Evolutionary conservation across 2,797 vertebrate genomes (phyloP).

Genomic region (Gymnopithys bicolor): DNA sequence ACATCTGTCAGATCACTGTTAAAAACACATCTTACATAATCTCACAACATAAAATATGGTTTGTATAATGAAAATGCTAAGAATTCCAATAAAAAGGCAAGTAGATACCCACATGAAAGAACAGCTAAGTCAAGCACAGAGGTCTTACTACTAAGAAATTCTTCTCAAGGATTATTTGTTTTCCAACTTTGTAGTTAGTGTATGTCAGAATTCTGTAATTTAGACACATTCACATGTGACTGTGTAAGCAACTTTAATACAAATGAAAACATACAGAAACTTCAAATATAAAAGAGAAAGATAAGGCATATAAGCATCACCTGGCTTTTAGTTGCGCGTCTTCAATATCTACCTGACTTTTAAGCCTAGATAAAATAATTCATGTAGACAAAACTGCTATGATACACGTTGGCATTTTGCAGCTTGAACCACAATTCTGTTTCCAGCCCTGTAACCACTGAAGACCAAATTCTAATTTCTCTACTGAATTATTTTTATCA

Average conservation of each 20-base stretch:
- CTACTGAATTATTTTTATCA: neutral
- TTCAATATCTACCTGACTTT: neutral
- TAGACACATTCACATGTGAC: neutral
- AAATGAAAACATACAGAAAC: neutral
- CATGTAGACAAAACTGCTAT: neutral
- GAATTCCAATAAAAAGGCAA: neutral
- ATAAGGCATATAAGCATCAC: neutral
- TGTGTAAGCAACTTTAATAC: neutral
- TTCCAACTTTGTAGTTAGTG: neutral
- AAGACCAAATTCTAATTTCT: neutral
- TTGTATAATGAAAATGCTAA: neutral
- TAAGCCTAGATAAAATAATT: neutral
- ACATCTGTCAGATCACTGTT: neutral
- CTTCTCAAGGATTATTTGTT: neutral
- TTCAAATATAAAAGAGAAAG: neutral
- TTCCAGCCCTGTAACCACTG: neutral
- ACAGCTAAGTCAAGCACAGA: neutral
- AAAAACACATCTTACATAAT: neutral
- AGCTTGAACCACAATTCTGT: neutral
- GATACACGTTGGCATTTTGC: neutral
- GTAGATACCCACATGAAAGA: neutral
- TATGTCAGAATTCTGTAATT: neutral
- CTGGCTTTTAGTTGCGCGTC: neutral
- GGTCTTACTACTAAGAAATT: neutral
- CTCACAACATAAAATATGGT: neutral